Conservation (phyloP, 2,113 vertebrate genomes). For the Scomber scombrus region DNA sequence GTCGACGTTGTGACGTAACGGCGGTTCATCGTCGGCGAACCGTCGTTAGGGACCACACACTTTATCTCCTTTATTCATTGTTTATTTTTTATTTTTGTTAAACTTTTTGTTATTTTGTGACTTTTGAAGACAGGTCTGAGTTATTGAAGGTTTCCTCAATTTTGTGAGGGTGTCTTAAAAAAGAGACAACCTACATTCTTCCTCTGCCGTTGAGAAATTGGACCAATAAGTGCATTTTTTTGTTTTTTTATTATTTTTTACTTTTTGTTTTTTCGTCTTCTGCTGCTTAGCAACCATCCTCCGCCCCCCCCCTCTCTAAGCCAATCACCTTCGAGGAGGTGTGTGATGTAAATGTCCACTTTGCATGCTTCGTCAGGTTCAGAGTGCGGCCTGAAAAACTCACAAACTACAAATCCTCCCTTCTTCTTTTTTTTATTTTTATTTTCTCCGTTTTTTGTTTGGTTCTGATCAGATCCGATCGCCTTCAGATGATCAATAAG, state of each 20-base stretch:
- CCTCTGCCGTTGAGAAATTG: slow-evolving; percentile 86
- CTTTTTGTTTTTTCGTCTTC: neutral
- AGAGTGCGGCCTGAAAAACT: slow-evolving; percentile 34
- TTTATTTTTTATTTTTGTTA: slow-evolving; percentile 43
- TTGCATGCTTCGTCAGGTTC: slow-evolving; percentile 65
- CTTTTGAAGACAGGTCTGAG: slow-evolving; percentile 84
- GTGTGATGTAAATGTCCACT: slow-evolving; percentile 40
- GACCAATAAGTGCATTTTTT: slow-evolving; percentile 87
- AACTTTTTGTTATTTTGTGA: slow-evolving; percentile 60
- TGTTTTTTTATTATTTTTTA: neutral
- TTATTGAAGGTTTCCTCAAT: slow-evolving; percentile 90
- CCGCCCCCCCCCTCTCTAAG: neutral
- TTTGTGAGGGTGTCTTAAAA: slow-evolving; percentile 85
- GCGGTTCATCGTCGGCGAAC: neutral
- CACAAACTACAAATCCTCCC: slow-evolving; percentile 13
- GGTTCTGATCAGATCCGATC: slow-evolving; percentile 90
- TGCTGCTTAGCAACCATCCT: neutral
- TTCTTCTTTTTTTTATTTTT: slow-evolving; percentile 74
- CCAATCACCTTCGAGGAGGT: slow-evolving; percentile 24
- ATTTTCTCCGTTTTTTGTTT: slow-evolving; percentile 82
- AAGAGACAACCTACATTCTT: slow-evolving; percentile 84
- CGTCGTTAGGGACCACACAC: slow-evolving; percentile 10
- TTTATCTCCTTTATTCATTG: neutral
- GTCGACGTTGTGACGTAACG: neutral
- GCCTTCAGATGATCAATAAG: slow-evolving; percentile 88